Evolutionary conservation across 1,140 invertebrate genomes (phyloP).

Genomic region (Zaprionus ghesquierei): DNA sequence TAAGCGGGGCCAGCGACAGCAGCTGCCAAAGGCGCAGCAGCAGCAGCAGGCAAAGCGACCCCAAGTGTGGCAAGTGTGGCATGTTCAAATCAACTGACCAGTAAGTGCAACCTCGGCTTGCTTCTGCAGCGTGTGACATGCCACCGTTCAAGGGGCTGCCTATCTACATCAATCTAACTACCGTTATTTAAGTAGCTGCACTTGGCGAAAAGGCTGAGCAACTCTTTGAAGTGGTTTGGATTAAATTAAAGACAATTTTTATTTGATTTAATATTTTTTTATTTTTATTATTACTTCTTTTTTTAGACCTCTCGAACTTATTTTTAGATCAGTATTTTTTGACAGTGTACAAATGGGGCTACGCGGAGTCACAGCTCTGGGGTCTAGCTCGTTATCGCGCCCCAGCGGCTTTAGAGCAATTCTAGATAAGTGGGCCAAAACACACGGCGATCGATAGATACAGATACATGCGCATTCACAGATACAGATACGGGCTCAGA

Average conservation of each 20-base stretch:
- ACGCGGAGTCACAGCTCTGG: neutral
- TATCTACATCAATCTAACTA: neutral
- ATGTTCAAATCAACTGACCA: slow-evolving; percentile 51
- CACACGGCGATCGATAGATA: slow-evolving; percentile 48
- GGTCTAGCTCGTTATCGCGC: slow-evolving; percentile 44
- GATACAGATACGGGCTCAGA: slow-evolving; percentile 23
- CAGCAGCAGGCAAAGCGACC: slow-evolving; percentile 50
- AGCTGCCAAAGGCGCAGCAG: slow-evolving; percentile 57
- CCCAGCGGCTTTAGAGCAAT: slow-evolving; percentile 63
- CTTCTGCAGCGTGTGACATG: neutral
- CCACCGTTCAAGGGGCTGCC: neutral
- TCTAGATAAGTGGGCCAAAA: slow-evolving; percentile 63
- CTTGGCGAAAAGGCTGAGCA: neutral
- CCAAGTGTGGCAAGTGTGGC: slow-evolving; percentile 55
- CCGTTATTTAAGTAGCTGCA: neutral
- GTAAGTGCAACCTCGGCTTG: too few relatives aligned
- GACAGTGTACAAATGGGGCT: neutral
- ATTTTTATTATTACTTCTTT: neutral
- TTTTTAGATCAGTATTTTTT: neutral
- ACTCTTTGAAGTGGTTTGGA: neutral
- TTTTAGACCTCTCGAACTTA: neutral
- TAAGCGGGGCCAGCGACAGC: slow-evolving; percentile 49
- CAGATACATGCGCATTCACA: slow-evolving; percentile 28
- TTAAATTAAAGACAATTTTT: neutral
- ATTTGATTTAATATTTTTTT: neutral